Evolutionary conservation across 2,888 invertebrate species (phyloP).

Genomic region (Dysmachus trigonus): DNA sequence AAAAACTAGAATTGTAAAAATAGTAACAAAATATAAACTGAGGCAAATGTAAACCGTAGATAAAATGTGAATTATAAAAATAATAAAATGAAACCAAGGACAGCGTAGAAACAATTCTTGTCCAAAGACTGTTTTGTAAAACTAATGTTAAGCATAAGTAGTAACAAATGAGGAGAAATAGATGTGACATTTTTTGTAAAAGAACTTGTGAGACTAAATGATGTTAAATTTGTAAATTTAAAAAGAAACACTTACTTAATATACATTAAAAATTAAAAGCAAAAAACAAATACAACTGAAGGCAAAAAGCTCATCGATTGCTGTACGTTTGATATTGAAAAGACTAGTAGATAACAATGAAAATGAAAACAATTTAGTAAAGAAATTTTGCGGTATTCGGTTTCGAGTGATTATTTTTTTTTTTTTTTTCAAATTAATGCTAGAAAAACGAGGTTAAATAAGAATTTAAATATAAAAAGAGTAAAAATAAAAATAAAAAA

Average conservation of each 20-base stretch:
- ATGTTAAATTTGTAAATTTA: slow-evolving; percentile 7
- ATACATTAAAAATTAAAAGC: slow-evolving; percentile 13
- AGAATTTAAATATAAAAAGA: background rate
- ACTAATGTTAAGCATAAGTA: slow-evolving; percentile 20
- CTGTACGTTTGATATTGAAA: slow-evolving; percentile 1
- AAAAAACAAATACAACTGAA: background rate
- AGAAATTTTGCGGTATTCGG: background rate
- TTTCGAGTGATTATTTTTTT: background rate
- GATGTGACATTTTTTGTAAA: slow-evolving; percentile 35
- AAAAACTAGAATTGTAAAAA: background rate
- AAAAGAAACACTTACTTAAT: background rate
- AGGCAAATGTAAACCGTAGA: background rate
- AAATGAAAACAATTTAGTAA: background rate
- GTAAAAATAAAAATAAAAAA: background rate
- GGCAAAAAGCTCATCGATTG: slow-evolving; percentile 17
- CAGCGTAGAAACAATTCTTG: background rate
- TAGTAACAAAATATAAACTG: background rate
- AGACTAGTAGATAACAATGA: slow-evolving; percentile 11
- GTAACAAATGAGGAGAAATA: background rate
- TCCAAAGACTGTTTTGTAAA: slow-evolving; percentile 40
- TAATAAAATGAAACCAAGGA: background rate
- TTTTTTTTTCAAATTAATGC: background rate
- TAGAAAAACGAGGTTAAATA: background rate
- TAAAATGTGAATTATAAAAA: slow-evolving; percentile 1
- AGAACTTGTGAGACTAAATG: slow-evolving; percentile 7